Evolutionary conservation across 2,888 invertebrate genomes (phyloP), one percentile per base, ranked within the genome.

Genomic region (Mythimna albipuncta): DNA sequence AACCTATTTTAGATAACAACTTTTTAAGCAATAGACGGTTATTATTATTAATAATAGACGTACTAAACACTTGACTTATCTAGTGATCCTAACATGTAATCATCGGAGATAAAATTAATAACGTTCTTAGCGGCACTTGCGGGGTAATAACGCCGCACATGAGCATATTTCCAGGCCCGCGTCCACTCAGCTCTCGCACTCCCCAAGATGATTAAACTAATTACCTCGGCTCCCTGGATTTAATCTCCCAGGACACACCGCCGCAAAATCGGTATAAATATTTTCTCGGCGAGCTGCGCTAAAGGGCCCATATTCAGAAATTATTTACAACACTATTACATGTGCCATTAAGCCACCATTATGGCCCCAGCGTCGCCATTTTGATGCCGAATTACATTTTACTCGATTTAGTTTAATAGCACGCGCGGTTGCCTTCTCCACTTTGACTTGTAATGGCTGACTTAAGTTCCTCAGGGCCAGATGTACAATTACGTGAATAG

Each of bases 311-410:
- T 73, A 77, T 76, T 26, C 75, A 82, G 83, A 89, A 89, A 91
- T 92, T 90, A 92, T 91, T 91, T 88, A 91, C 89, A 88, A 83
- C 87, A 90, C 90, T 91, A 91, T 93, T 91, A 93, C 90, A 92
- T 88, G 89, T 88, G 83, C 92, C 91, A 93, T 93, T 93, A 92
- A 86, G 79, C 86, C 81, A 85, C 88, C 89, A 92, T 92, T 91
- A 89, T 82, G 78, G 83, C 84, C 79, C 35, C 58, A 58, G 80
- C 84, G 86, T 80, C 87, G 90, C 90, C 91, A 91, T 93, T 90
- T 92, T 91, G 89, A 87, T 88, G 90, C 83, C 81, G 88, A 90
- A 91, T 92, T 91, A 90, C 91, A 88, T 89, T 89, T 89, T 89
- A 89, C 89, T 89, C 91, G 89, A 92, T 91, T 90, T 89, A 90